Conservation (phyloP, 1,140 invertebrate species). For the Ceratitis capitata region DNA sequence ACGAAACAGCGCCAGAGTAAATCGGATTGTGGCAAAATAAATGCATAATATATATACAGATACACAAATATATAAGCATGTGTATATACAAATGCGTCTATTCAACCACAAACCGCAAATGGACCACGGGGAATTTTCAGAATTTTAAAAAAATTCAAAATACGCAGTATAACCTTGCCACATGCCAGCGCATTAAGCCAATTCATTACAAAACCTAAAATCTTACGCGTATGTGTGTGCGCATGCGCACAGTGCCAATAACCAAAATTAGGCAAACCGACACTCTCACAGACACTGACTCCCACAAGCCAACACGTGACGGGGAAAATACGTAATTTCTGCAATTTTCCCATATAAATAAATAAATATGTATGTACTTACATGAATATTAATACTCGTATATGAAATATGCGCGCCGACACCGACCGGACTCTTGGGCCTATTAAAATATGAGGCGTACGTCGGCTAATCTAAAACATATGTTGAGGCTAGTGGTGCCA, state of each 20-base stretch:
- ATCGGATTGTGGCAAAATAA: conserved; percentile 29
- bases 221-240: neutral
- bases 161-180: neutral
- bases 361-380: neutral
- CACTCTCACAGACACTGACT: no score
- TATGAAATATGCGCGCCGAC: neutral
- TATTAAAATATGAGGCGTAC: neutral
- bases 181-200: neutral
- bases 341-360: neutral
- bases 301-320: neutral
- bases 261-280: no score
- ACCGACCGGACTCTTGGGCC: neutral
- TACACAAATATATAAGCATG: neutral
- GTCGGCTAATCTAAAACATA: conserved; percentile 34
- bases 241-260: neutral
- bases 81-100: neutral
- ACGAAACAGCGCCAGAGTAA: neutral
- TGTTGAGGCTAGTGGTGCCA: neutral
- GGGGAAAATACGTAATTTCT: neutral
- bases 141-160: no score
- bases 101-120: neutral
- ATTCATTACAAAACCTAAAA: conserved; percentile 8
- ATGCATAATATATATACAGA: neutral
- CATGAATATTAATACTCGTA: neutral
- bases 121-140: conserved; percentile 4